Conservation (phyloP, 2,888 invertebrate genomes). For the Trissonchulus latispiculum region DNA sequence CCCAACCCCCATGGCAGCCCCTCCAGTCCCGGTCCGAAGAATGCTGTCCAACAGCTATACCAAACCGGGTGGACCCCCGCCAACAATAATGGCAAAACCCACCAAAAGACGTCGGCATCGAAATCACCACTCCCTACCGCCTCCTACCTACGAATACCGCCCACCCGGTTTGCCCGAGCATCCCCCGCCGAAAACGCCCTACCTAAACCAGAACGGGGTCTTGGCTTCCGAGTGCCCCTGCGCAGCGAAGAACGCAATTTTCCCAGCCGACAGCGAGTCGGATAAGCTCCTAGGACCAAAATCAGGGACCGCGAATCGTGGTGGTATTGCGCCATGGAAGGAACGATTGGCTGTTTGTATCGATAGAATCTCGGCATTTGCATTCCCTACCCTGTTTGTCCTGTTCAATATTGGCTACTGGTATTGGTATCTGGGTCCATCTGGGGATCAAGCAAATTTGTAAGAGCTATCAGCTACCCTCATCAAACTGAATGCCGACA, state of each 20-base stretch:
- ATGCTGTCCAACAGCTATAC: background rate
- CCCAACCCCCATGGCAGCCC: background rate
- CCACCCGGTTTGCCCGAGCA: slow-evolving; percentile 35
- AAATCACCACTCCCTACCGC: background rate
- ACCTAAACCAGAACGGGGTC: background rate
- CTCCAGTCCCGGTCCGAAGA: background rate
- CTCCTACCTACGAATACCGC: slow-evolving; percentile 37
- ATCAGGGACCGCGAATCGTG: background rate
- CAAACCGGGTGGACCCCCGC: background rate
- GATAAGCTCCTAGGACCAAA: background rate
- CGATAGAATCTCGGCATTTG: slow-evolving; percentile 35
- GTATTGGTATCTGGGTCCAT: slow-evolving; percentile 16
- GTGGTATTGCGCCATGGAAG: background rate
- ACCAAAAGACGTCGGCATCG: background rate
- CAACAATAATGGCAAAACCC: background rate
- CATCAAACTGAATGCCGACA: too few species aligned
- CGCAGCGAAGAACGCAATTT: background rate
- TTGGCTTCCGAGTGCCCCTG: background rate
- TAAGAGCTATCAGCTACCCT: too few species aligned
- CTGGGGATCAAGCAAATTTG: background rate
- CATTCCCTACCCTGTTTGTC: slow-evolving; percentile 40
- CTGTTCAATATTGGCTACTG: slow-evolving; percentile 37
- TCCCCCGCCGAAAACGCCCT: background rate
- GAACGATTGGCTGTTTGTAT: slow-evolving; percentile 32
- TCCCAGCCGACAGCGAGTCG: background rate